Conservation (phyloP, 2,888 invertebrate genomes). For the Diaphora mendica region DNA sequence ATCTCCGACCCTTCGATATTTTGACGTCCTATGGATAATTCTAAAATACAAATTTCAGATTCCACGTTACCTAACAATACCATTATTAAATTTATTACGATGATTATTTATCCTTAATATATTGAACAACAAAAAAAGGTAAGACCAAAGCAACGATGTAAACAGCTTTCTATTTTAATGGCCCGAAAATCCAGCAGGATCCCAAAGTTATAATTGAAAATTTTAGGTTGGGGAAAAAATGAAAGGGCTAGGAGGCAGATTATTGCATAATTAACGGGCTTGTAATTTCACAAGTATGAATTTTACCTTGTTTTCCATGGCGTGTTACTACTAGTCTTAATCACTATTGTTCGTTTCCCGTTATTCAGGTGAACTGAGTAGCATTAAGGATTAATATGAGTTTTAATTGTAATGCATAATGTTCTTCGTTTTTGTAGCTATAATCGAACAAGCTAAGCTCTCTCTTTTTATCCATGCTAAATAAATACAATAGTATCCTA, state of each 20-base stretch:
- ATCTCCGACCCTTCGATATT: no score
- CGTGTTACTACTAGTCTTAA: background rate
- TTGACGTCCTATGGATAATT: background rate
- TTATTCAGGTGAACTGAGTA: background rate
- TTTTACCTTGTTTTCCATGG: background rate
- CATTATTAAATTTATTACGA: background rate
- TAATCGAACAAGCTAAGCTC: background rate
- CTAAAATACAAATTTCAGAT: background rate
- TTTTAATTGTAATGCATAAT: background rate
- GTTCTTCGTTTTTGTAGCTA: background rate
- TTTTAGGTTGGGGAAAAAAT: conserved; percentile 20
- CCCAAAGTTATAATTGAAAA: conserved; percentile 22
- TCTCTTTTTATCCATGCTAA: no score
- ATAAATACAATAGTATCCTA: no score
- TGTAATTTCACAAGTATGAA: conserved; percentile 24
- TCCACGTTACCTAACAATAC: background rate
- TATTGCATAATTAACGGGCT: conserved; percentile 31
- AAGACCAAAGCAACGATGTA: background rate
- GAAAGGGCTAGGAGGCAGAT: conserved; percentile 8
- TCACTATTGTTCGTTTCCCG: background rate
- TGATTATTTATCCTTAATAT: background rate
- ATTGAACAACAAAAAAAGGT: background rate
- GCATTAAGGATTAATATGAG: background rate
- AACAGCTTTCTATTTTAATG: conserved; percentile 12
- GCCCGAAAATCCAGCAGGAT: conserved; percentile 14